Evolutionary conservation across 1,140 invertebrate genomes (phyloP), one percentile per base, ranked within the genome.

Genomic region (Brachionus asplanchnoidis): DNA sequence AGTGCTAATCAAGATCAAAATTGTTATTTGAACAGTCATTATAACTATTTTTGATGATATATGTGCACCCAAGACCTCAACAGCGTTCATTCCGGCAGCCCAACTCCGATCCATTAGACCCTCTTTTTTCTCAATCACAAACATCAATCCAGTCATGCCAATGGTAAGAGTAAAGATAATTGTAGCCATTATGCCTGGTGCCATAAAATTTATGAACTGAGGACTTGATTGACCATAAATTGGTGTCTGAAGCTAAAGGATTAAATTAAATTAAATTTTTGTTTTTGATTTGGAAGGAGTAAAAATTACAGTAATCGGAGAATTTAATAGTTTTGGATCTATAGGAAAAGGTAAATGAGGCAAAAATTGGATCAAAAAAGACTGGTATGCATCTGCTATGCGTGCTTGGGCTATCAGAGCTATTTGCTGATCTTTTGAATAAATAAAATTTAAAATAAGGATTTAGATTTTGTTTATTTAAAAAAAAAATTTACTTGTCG

Each of bases 161-260:
- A 97, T 95, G 23, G 96, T 95, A 90, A 97, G 92, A 92, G 97
- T 97, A 91, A 96, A 97, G 1, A 96, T 94, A 87, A 97, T 97
- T 94, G 94, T 96, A 85, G 97, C 90, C 87, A 97, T 95, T 80
- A 97, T 94, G 86, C 96, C 96, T 46, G 96, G 95, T 36, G 95
- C 95, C 85, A 97, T 96, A 89, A 97, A 98, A 89, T 97, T 94
- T 2, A 95, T 96, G 88, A 97, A 97, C 84, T 94, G 95, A 23
- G 95, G 95, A 86, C 94, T 92, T 86, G 92, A 92, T 28, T 93
- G 93, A 75, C 95, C 96, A 89, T 97, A 97, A 86, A 98, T 93
- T 5, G 95, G 95, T 12, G 94, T 92, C 86, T 93, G 91, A 87
- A 95, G 94, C 91, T 94, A 89, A 56, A 91, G 90, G 87, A 36